A percentile compares a stretch with the other conserved stretches of the same genome.
Conservation (phyloP, 2,797 vertebrate genomes). For the Coregonus suidteri region DNA sequence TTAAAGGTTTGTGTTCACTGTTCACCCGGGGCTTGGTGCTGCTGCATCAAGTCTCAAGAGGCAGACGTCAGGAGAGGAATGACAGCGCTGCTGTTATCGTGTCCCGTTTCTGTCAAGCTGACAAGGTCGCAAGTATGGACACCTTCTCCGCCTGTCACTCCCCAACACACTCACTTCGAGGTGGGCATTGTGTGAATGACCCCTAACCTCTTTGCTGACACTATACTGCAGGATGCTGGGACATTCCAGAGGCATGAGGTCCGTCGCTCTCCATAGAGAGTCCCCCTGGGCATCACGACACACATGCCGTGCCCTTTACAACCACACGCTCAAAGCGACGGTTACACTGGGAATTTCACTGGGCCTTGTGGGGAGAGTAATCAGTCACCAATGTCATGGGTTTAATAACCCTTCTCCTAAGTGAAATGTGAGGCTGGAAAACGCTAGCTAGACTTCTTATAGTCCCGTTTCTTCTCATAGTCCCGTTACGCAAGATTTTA, state of each 20-base stretch:
- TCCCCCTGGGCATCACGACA: not conserved
- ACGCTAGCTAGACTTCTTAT: not conserved
- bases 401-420: constrained; percentile 49
- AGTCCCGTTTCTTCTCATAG: not conserved
- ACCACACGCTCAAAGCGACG: constrained; percentile 60
- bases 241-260: constrained; percentile 32
- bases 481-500: no score
- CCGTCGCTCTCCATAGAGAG: constrained; percentile 8
- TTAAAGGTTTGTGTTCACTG: constrained; percentile 23
- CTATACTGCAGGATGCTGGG: constrained; percentile 4
- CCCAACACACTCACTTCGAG: not conserved
- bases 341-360: constrained; percentile 67
- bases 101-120: constrained; percentile 59
- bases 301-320: constrained; percentile 53
- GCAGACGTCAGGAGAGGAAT: constrained; percentile 33
- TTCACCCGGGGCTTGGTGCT: not conserved
- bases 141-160: not conserved
- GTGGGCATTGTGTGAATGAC: constrained; percentile 38
- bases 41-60: constrained; percentile 12
- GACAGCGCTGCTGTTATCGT: constrained; percentile 52
- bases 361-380: constrained; percentile 54
- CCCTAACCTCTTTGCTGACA: constrained; percentile 15
- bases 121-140: constrained; percentile 25
- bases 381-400: constrained; percentile 58
- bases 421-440: constrained; percentile 27